Evolutionary conservation across 2,888 invertebrate species (phyloP), one percentile per base, ranked within the genome.

Genomic region (Microctonus hyperodae): DNA sequence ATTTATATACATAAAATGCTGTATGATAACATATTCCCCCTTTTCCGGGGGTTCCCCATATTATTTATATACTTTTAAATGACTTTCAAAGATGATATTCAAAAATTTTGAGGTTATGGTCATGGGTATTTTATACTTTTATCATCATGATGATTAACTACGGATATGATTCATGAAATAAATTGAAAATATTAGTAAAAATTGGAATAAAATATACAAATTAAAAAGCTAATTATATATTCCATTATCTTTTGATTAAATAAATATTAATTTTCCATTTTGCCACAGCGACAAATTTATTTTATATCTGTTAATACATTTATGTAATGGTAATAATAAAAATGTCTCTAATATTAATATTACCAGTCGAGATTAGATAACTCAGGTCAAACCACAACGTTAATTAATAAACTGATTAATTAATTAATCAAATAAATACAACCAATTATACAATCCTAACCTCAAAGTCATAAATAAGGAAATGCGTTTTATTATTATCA

Each of bases 31-130:
- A 35, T 5, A 28, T 7, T 5, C 28, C 28, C 7, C 50, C 7
- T 5, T 20, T 16, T 11, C n/a, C n/a, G 67, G 67, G 61, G 50
- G 33, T 37, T 62, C 59, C 10, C 23, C 13, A 48, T 44, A 11
- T 33, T 44, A 16, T 16, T n/a, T 44, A n/a, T n/a, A n/a, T n/a
- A n/a, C n/a, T n/a, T n/a, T n/a, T n/a, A n/a, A n/a, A n/a, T n/a
- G n/a, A n/a, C n/a, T n/a, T n/a, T n/a, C n/a, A n/a, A n/a, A n/a
- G 44, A 44, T 44, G 16, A n/a, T 44, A 9, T 20, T 7, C 16
- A 4, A 44, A 16, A 44, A n/a, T n/a, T 44, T 44, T 6, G 7
- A 44, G 44, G 44, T 44, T n/a, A 44, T 16, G 44, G 44, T n/a
- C 16, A 7, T 44, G 44, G 44, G 44, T 16, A 16, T 44, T 44